These are phyloP conservation scores for Eristalis tenax DNA, from an alignment of 2,888 invertebrate genomes.

Conservation along the genomic window DNA sequence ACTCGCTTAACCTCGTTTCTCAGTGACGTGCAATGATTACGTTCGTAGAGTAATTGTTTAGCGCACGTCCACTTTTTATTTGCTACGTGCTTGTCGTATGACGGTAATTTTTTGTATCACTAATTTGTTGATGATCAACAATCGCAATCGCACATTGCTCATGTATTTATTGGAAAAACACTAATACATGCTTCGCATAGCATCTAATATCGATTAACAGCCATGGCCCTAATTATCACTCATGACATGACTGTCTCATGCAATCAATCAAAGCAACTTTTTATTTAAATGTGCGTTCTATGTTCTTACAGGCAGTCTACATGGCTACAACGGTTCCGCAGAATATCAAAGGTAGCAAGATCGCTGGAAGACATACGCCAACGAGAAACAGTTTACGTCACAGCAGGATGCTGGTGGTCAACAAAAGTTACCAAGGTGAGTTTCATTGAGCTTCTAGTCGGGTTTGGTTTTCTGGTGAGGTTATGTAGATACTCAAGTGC, in stretches of 20 bases:
- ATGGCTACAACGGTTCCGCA: conserved; percentile 86
- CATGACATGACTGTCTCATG: neutral
- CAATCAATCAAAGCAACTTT: neutral
- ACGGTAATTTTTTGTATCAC: neutral
- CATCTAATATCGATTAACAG: neutral
- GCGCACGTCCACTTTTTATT: neutral
- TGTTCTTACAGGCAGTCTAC: conserved; percentile 79
- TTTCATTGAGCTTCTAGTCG: neutral
- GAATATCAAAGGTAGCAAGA: conserved; percentile 84
- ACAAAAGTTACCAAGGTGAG: conserved; percentile 82
- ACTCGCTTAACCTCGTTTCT: neutral
- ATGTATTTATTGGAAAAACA: neutral
- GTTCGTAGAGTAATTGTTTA: neutral
- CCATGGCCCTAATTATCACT: neutral
- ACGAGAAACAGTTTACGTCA: conserved; percentile 87
- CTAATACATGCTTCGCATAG: neutral
- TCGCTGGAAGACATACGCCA: conserved; percentile 86
- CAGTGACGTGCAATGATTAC: neutral
- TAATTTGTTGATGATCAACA: neutral
- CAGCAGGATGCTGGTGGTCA: conserved; percentile 87
- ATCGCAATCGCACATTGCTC: neutral
- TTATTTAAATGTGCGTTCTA: neutral
- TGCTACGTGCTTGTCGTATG: neutral
- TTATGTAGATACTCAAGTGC: no score
- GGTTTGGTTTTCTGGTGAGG: neutral